A percentile compares a stretch with the other conserved stretches of the same genome.
Evolutionary conservation across 2,113 vertebrate species (phyloP).

Genomic region (Poeciliopsis turrubarensis): DNA sequence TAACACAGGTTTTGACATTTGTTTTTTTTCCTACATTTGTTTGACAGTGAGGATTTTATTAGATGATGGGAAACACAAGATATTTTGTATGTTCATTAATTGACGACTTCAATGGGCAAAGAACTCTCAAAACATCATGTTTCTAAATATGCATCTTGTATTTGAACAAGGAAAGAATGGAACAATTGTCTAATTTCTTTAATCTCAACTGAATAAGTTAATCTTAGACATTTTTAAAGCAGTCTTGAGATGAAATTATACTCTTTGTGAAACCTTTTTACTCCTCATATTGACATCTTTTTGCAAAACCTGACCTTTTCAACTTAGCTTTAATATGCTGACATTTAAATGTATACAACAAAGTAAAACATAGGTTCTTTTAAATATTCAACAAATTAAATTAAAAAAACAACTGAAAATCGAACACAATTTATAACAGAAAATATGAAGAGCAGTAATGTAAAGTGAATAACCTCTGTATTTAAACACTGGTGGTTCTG

Average conservation of each 20-base stretch:
- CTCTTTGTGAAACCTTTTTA: not conserved
- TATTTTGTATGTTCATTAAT: too few species aligned
- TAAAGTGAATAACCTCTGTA: not conserved
- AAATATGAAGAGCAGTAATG: too few species aligned
- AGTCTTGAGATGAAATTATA: not conserved
- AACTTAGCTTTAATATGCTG: not conserved
- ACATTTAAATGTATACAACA: not conserved
- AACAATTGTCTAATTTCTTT: too few species aligned
- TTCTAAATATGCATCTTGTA: too few species aligned
- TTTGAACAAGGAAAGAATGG: too few species aligned
- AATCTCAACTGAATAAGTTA: too few species aligned
- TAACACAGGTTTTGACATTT: slow-evolving; percentile 85
- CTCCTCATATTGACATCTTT: not conserved
- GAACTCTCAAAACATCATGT: too few species aligned
- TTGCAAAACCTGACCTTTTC: not conserved
- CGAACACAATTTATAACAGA: not conserved
- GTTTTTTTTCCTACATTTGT: not conserved
- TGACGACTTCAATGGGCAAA: too few species aligned
- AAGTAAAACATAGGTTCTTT: not conserved
- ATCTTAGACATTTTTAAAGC: too few species aligned
- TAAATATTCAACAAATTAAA: not conserved
- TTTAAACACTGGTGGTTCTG: not conserved
- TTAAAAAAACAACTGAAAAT: not conserved
- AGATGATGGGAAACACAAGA: not conserved
- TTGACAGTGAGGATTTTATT: slow-evolving; percentile 2